Conservation (phyloP, 1,140 invertebrate genomes). For the Drosophila ambigua region DNA sequence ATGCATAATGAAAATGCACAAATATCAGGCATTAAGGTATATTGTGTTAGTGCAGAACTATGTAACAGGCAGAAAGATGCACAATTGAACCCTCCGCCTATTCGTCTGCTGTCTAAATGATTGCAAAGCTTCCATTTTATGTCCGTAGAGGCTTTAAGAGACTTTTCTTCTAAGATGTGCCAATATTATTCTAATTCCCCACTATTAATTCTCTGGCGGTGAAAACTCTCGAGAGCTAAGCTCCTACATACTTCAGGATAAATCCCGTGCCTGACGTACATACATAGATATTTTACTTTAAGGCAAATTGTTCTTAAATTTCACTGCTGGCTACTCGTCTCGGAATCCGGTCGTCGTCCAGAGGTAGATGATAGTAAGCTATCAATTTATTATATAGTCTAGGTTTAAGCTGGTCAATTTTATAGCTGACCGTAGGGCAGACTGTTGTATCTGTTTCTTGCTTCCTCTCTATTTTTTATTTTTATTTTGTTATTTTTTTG, state of each 20-base stretch:
- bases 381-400: conserved; percentile 61
- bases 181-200: too few species aligned
- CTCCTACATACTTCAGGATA: not conserved
- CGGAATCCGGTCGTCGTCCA: not conserved
- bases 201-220: too few species aligned
- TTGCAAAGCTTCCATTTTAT: too few species aligned
- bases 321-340: not conserved
- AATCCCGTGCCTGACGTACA: conserved; percentile 16
- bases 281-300: conserved; percentile 9
- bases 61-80: too few species aligned
- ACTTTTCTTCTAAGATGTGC: too few species aligned
- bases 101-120: too few species aligned
- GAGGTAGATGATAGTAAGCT: conserved; percentile 16
- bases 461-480: conserved; percentile 7
- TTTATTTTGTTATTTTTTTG: conserved; percentile 11
- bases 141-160: too few species aligned
- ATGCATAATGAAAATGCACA: too few species aligned
- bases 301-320: conserved; percentile 24
- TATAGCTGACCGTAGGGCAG: conserved; percentile 35
- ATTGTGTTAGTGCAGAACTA: too few species aligned
- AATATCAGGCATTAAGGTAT: too few species aligned
- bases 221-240: too few species aligned
- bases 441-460: conserved; percentile 15
- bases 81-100: too few species aligned
- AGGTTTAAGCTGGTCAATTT: conserved; percentile 67